Evolutionary conservation across 2,888 invertebrate genomes (phyloP).

Genomic region (Norana najaformis): DNA sequence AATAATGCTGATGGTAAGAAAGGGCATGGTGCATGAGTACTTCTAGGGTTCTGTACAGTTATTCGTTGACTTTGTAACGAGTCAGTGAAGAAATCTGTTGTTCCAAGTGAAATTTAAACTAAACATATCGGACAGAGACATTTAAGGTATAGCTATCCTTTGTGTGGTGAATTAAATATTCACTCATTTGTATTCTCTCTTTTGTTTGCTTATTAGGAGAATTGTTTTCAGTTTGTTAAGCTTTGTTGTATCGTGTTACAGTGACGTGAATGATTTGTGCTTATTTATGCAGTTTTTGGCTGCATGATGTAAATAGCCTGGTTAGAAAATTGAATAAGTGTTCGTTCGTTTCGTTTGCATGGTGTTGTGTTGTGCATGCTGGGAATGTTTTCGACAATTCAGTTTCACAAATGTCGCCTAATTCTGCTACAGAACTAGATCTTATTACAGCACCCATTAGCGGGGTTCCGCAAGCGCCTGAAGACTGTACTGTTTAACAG

Average conservation of each 20-base stretch:
- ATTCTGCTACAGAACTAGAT: background rate
- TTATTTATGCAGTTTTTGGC: background rate
- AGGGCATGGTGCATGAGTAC: too few relatives aligned
- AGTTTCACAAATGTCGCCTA: background rate
- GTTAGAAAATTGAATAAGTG: background rate
- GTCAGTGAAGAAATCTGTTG: background rate
- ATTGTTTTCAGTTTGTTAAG: background rate
- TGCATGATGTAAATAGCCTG: background rate
- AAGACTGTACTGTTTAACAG: too few relatives aligned
- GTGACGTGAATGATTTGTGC: background rate
- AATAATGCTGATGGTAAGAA: too few relatives aligned
- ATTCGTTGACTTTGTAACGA: too few relatives aligned
- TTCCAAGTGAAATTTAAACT: background rate
- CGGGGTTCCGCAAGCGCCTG: background rate
- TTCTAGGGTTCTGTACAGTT: too few relatives aligned
- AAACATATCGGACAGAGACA: background rate
- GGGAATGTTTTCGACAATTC: background rate
- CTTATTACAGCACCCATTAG: background rate
- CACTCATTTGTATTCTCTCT: background rate
- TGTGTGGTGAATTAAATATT: background rate
- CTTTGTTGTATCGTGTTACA: conserved; percentile 2
- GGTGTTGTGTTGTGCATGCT: background rate
- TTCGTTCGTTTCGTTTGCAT: background rate
- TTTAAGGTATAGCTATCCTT: background rate
- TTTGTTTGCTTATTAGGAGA: conserved; percentile 3